Evolutionary conservation across 2,113 vertebrate genomes (phyloP).

Genomic region (Helogale parvula): DNA sequence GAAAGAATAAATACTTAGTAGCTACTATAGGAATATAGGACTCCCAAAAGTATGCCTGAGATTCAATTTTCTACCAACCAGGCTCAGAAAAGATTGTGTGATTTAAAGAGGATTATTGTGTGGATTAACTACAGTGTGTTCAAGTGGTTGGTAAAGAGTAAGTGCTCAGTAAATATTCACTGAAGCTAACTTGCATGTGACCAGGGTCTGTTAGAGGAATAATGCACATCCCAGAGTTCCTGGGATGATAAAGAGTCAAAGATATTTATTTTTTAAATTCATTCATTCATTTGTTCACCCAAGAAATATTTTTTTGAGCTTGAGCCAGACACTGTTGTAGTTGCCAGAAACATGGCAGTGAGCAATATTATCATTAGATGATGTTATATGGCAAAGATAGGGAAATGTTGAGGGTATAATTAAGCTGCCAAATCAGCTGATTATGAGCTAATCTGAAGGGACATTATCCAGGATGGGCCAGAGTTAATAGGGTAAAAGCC

Average conservation of each 20-base stretch:
- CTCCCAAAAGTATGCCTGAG: constrained; percentile 30
- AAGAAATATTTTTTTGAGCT: background rate
- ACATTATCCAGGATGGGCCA: background rate
- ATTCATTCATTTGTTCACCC: constrained; percentile 43
- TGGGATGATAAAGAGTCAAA: background rate
- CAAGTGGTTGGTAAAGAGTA: constrained; percentile 19
- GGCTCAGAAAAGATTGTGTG: constrained; percentile 30
- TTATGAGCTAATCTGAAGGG: constrained; percentile 21
- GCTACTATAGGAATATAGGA: background rate
- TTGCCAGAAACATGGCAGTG: background rate
- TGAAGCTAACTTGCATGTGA: background rate
- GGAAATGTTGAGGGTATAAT: background rate
- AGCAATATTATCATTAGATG: background rate
- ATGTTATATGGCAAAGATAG: background rate
- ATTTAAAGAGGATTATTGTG: constrained; percentile 54
- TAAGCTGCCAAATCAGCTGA: constrained; percentile 12
- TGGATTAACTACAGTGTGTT: constrained; percentile 17
- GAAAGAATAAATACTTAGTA: background rate
- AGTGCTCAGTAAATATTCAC: constrained; percentile 37
- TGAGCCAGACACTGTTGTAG: background rate
- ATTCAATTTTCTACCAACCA: constrained; percentile 54
- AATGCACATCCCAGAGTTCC: background rate
- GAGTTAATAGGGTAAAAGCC: background rate
- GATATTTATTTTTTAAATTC: background rate
- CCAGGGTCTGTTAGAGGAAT: background rate